Evolutionary conservation across 2,888 invertebrate genomes (phyloP).

Genomic region (Polydrusus tereticollis): DNA sequence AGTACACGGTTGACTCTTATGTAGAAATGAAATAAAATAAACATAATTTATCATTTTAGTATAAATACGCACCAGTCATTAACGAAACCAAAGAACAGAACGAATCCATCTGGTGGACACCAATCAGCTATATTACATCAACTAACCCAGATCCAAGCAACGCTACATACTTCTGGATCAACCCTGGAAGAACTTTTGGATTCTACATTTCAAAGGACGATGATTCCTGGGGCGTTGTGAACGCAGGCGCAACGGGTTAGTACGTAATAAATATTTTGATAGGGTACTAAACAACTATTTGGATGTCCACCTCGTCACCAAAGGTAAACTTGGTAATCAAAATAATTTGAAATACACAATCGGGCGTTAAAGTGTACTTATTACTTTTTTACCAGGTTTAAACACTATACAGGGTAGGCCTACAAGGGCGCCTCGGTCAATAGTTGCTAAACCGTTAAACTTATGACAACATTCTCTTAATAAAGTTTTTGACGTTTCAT

Average conservation of each 20-base stretch:
- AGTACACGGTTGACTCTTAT: not conserved
- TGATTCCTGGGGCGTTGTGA: slow-evolving; percentile 48
- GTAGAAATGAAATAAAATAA: not conserved
- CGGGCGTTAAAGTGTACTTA: no score
- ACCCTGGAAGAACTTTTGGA: slow-evolving; percentile 32
- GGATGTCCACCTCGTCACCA: no score
- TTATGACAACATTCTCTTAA: no score
- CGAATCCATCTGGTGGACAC: slow-evolving; percentile 65
- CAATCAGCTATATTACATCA: slow-evolving; percentile 69
- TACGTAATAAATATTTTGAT: not conserved
- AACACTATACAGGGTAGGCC: no score
- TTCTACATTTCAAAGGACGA: slow-evolving; percentile 34
- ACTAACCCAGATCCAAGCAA: slow-evolving; percentile 63
- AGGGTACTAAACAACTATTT: no score
- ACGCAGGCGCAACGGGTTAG: slow-evolving; percentile 46
- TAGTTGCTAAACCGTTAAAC: no score
- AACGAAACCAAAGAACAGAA: not conserved
- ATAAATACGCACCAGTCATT: not conserved
- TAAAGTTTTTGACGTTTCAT: no score
- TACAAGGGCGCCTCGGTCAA: no score
- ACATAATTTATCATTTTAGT: slow-evolving; percentile 4
- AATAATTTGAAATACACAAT: no score
- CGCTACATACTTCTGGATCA: slow-evolving; percentile 59
- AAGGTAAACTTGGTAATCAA: no score
- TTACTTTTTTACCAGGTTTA: no score